Evolutionary conservation across 1,140 invertebrate species (phyloP), one percentile per base, ranked within the genome.

Genomic region (Copidosoma floridanum): DNA sequence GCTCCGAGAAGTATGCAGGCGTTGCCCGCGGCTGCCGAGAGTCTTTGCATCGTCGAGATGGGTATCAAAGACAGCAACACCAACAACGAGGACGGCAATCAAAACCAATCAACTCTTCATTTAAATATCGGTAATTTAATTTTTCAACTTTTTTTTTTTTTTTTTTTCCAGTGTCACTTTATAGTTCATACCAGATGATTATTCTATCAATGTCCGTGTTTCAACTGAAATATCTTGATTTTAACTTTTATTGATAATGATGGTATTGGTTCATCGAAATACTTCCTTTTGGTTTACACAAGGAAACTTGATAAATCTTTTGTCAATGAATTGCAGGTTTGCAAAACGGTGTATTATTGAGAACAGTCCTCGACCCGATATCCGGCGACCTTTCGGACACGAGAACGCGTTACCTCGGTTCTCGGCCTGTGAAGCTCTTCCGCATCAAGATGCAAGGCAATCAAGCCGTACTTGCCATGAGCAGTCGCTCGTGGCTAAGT

Each of bases 311-410:
- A 32, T 32, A n/a, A n/a, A n/a, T n/a, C n/a, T n/a, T n/a, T n/a
- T n/a, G n/a, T n/a, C n/a, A n/a, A n/a, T n/a, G n/a, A n/a, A 35
- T 65, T 62, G 0, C n/a, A 78, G 77, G 78, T 11, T 80, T 99
- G 12, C 91, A 97, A 81, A 99, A 99, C 81, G 98, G 98, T 48
- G 96, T 97, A 38, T 77, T 99, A 47, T 81, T 99, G 35, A 84
- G 98, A 70, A 98, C 95, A 3, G 95, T 98, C 2, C 77, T 99
- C 12, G 98, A 99, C 82, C 92, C 93, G 16, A 93, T 98, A 4
- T 96, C 95, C 35, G 97, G 98, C 11, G 96, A 98, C 77, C 84
- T 99, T 63, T 92, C 95, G 1, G 98, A 99, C 71, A 99, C 97
- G 0, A 84, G 97, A 65, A 99, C 97, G 0, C 85, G 97, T 70